Base-by-base conservation (phyloP, 2,888 invertebrate genomes). In the Fragum sueziense region DNA sequence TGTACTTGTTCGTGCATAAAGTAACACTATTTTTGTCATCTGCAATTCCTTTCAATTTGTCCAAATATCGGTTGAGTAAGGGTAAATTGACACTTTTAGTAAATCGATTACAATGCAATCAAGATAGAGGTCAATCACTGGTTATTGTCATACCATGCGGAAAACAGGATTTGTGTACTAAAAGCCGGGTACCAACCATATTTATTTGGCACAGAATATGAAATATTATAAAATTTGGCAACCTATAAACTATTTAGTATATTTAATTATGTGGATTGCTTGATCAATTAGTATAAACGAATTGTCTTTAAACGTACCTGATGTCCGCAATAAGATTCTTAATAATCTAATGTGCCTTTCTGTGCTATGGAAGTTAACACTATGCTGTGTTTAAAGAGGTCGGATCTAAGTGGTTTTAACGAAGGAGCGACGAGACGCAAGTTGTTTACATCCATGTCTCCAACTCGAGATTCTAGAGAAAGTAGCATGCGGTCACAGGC, bases 41-140 rank as follows among this genome's bases (percentile, higher is more conserved):
- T n/a, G n/a, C n/a, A n/a, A n/a, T n/a, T n/a, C n/a, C n/a, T n/a
- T n/a, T n/a, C n/a, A n/a, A n/a, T n/a, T n/a, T n/a, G n/a, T n/a
- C n/a, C n/a, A n/a, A n/a, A n/a, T n/a, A n/a, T n/a, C n/a, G n/a
- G n/a, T n/a, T n/a, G n/a, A n/a, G n/a, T n/a, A n/a, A n/a, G n/a
- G n/a, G n/a, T 67, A 52, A 54, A 34, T 52, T 70, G 70, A 54
- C 70, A 70, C 70, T 54, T 54, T 70, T 70, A 11, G 54, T 22
- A 22, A 37, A 65, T 41, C 41, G 29, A 65, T 41, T 34, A 41
- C 65, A 41, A 65, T 65, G n/a, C 65, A 37, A 41, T 65, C 41
- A 9, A 33, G 7, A n/a, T 4, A 29, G 6, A 65, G 37, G 33
- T 41, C 33, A 65, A 65, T 27, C 65, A 1, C 37, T 41, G 41